Base-by-base conservation (phyloP, 2,888 invertebrate species). In the Loripinus fragilis region DNA sequence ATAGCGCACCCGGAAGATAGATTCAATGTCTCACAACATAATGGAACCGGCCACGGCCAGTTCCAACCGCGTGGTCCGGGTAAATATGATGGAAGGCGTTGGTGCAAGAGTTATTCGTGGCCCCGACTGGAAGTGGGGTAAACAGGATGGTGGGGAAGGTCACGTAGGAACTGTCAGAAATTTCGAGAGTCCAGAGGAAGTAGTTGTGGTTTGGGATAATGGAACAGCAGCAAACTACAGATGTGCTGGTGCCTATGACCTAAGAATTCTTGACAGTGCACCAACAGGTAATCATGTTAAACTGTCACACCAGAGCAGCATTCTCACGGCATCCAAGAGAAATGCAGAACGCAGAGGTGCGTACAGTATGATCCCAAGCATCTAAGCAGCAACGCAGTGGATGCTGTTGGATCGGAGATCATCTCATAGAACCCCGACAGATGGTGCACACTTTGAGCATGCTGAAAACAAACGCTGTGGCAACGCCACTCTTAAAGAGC, bases 61-160 rank as follows among this genome's bases (percentile, higher is more conserved):
- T 48, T 87, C 88, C 48, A 91, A 89, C 72, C 87, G 92, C 64
- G 90, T 89, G 50, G 90, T 90, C n/a, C 86, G 92, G 50, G 89
- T 90, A 41, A 91, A 90, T 76, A 97, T 97, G 95, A 97, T 98
- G 97, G 98, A 98, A 95, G 98, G 98, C 85, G 98, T 98, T 72
- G 98, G 98, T 72, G 97, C 98, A 42, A 95, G 98, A 87, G 98
- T 99, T 65, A 97, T 98, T 90, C 95, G 99, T 90, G 98, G 98
- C 55, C 98, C 98, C 81, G 98, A 98, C 94, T 99, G 99, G 99
- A 99, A 99, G 95, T 99, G 98, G 98, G 98, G 98, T 93, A 98
- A 98, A 95, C 98, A 99, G 96, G 93, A 93, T 86, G 93, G 99
- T 73, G 98, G 99, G 50, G 99, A 99, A 94, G 99, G 99, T 23